Evolutionary conservation across 2,888 invertebrate genomes (phyloP), one percentile per base, ranked within the genome.

Genomic region (Ochropacha duplaris): DNA sequence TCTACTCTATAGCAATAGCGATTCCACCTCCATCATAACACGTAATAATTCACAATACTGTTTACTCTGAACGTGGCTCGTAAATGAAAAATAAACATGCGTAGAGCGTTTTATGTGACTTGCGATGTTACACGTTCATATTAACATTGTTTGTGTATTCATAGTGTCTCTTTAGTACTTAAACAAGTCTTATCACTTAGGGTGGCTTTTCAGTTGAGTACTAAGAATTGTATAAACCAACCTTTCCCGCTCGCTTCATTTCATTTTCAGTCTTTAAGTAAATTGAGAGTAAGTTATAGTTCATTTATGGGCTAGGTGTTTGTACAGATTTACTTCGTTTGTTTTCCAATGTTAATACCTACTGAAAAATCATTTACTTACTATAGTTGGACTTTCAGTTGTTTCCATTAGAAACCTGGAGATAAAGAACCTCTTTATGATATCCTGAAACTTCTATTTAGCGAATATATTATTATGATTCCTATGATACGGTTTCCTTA

Each of bases 1-100:
- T n/a, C n/a, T n/a, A n/a, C n/a, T n/a, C n/a, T n/a, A n/a, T 39
- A 31, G 28, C 56, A 62, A 74, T 71, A 67, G 70, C 68, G 59
- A 72, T 66, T 68, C 60, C 59, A 70, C 69, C 69, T 59, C 61
- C 66, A 80, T 79, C 28, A 49, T 61, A 56, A 76, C 69, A 81
- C 76, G 60, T 83, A 86, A 81, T 80, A 78, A 64, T 64, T 60
- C 57, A 52, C 68, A 54, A 60, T 57, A 58, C 59, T 79, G 81
- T 84, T 84, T 83, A 76, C 83, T 65, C 61, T 69, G 63, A 74
- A 76, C 74, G 71, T 68, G 57, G 79, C 79, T 83, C 83, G 86
- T 89, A 92, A 92, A 92, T 92, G 91, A 91, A 92, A 92, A 91
- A 90, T 90, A 92, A 92, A 92, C 92, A 91, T 78, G 83, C 84